phyloP scores from a whole-genome alignment of 2,888 invertebrate genomes.

The Epicampocera succincta region DNA sequence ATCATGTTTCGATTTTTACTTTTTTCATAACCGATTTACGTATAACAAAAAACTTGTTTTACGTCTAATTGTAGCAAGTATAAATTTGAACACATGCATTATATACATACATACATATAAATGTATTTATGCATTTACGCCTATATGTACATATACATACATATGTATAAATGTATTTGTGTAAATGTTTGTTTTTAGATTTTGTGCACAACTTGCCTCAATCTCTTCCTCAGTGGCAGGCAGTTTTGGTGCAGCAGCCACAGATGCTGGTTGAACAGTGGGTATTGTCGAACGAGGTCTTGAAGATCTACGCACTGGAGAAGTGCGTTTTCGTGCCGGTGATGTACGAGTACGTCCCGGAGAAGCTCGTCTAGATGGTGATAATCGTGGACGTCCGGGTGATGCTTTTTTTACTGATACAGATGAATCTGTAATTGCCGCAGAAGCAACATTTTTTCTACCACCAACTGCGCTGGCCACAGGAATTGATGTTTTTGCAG shows the following conservation, averaged over 20 bases:
- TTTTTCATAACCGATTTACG: background rate
- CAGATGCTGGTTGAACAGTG: constrained; percentile 70
- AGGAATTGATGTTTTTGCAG: constrained; percentile 30
- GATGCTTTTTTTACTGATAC: constrained; percentile 46
- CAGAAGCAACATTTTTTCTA: constrained; percentile 37
- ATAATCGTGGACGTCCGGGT: constrained; percentile 71
- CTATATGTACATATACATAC: background rate
- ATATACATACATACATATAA: background rate
- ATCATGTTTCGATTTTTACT: too few relatives aligned
- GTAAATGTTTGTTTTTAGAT: constrained; percentile 1
- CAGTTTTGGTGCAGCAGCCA: constrained; percentile 69
- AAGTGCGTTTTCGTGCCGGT: constrained; percentile 27
- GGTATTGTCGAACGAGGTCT: constrained; percentile 81
- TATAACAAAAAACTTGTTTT: constrained; percentile 35
- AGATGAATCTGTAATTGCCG: constrained; percentile 37
- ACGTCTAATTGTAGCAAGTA: background rate
- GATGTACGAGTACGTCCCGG: constrained; percentile 76
- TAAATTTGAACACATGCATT: background rate
- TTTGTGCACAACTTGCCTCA: constrained; percentile 72
- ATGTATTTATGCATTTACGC: too few relatives aligned
- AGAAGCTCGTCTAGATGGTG: constrained; percentile 69
- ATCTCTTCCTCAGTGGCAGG: constrained; percentile 74
- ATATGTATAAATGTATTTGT: background rate
- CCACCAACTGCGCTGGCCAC: constrained; percentile 22
- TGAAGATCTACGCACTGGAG: constrained; percentile 83